Evolutionary conservation across 2,888 invertebrate genomes (phyloP).

Genomic region (Tridacna crocea): DNA sequence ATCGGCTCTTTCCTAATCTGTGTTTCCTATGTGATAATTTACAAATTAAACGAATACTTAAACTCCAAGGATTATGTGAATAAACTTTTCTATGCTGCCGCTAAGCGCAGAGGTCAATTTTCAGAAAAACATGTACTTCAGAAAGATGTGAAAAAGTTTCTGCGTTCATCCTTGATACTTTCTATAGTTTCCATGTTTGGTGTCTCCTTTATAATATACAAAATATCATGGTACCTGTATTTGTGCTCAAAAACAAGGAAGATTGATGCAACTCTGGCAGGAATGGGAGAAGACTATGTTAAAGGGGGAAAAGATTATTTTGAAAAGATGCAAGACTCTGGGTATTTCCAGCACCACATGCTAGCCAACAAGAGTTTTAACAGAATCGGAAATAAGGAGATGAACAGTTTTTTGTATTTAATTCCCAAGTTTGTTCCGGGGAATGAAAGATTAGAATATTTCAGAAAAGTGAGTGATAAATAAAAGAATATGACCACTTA

Average conservation of each 20-base stretch:
- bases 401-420: neutral
- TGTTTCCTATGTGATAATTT: neutral
- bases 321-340: conserved; percentile 25
- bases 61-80: neutral
- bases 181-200: neutral
- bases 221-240: neutral
- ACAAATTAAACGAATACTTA: neutral
- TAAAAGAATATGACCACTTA: too few species aligned
- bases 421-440: neutral
- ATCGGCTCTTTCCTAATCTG: conserved; percentile 2
- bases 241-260: neutral
- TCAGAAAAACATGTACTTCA: neutral
- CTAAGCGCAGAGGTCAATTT: neutral
- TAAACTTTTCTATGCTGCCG: neutral
- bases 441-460: conserved; percentile 5
- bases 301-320: conserved; percentile 36
- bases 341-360: conserved; percentile 11
- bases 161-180: neutral
- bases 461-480: neutral
- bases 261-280: conserved; percentile 22
- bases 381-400: conserved; percentile 6
- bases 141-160: neutral
- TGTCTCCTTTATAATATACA: conserved; percentile 4
- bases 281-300: conserved; percentile 37
- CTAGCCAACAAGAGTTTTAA: neutral